Conservation (phyloP, 2,888 invertebrate species). For the Podotricha telesiphe region DNA sequence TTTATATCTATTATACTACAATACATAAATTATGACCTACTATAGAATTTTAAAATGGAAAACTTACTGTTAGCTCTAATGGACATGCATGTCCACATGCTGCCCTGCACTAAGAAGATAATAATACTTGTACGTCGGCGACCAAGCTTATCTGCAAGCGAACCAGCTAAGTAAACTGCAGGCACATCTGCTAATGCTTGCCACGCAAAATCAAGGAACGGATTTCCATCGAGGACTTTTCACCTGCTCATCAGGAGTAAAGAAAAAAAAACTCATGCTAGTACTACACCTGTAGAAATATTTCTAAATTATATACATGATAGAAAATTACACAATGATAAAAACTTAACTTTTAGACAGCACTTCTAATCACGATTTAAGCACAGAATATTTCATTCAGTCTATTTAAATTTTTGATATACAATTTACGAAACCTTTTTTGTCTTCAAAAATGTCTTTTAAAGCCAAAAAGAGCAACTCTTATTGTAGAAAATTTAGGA, state of each 20-base stretch:
- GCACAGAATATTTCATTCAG: no score
- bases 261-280: slow-evolving; percentile 77
- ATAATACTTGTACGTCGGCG: slow-evolving; percentile 57
- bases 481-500: no score
- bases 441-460: no score
- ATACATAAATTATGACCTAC: not conserved
- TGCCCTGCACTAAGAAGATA: slow-evolving; percentile 51
- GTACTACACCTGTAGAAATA: slow-evolving; percentile 74
- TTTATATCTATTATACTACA: no score
- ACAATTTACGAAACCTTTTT: no score
- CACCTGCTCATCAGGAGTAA: slow-evolving; percentile 75
- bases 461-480: no score
- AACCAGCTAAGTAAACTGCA: slow-evolving; percentile 83
- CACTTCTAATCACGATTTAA: no score
- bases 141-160: slow-evolving; percentile 63
- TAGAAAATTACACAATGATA: no score
- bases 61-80: slow-evolving; percentile 51
- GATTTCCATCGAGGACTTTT: slow-evolving; percentile 85
- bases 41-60: not conserved
- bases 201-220: slow-evolving; percentile 86
- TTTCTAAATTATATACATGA: not conserved
- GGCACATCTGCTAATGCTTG: slow-evolving; percentile 86
- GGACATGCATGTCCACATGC: slow-evolving; percentile 54
- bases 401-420: no score
- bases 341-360: no score